Conservation (phyloP, 2,113 vertebrate species). For the Rafetus swinhoei region DNA sequence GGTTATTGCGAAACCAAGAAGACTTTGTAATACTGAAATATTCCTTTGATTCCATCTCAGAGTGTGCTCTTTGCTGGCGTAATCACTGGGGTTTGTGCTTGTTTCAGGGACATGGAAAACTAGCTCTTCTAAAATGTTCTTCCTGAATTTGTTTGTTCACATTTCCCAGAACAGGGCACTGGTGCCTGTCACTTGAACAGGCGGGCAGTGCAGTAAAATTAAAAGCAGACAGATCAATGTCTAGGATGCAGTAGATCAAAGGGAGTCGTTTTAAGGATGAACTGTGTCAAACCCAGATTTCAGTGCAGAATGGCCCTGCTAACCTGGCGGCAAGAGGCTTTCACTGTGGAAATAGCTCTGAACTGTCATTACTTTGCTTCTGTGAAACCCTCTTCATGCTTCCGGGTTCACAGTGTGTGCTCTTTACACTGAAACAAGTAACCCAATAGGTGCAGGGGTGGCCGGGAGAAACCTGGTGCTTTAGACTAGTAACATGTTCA, state of each 20-base stretch:
- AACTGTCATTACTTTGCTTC: background rate
- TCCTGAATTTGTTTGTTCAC: background rate
- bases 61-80: background rate
- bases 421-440: background rate
- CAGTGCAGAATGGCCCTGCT: background rate
- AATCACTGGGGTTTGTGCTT: background rate
- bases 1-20: background rate
- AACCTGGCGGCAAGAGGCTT: background rate
- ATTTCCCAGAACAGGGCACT: background rate
- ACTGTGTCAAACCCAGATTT: background rate
- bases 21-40: background rate
- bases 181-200: background rate
- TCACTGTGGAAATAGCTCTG: background rate
- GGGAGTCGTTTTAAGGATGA: background rate
- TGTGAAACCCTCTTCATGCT: background rate
- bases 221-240: background rate
- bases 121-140: background rate
- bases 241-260: background rate
- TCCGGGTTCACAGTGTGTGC: background rate
- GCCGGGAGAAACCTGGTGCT: background rate
- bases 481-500: background rate
- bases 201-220: background rate
- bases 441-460: fast-evolving
- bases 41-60: background rate
- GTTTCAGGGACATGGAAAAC: background rate